Evolutionary conservation across 2,797 vertebrate genomes (phyloP).

Genomic region (Pempheris klunzingeri): DNA sequence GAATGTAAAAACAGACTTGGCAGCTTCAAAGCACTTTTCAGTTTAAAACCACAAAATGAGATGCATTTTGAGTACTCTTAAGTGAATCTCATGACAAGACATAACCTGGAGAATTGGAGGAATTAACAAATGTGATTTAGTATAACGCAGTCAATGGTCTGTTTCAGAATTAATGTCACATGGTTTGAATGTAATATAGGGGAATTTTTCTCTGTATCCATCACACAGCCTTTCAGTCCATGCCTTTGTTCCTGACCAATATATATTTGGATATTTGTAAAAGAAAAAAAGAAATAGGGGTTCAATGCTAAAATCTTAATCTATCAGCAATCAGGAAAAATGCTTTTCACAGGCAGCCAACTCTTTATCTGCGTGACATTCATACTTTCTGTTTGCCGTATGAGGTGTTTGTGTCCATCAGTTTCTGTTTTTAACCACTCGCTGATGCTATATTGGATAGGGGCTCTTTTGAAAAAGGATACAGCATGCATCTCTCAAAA

Average conservation of each 20-base stretch:
- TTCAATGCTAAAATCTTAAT: too few species aligned
- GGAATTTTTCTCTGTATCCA: slow-evolving; percentile 3
- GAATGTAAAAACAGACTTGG: slow-evolving; percentile 13
- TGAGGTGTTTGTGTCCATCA: not conserved
- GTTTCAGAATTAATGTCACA: slow-evolving; percentile 40
- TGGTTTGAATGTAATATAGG: slow-evolving; percentile 32
- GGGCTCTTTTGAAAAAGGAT: not conserved
- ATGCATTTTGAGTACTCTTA: slow-evolving; percentile 26
- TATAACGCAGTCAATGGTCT: slow-evolving; percentile 40
- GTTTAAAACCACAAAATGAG: slow-evolving; percentile 37
- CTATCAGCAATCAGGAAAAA: too few species aligned
- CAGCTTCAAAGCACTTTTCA: slow-evolving; percentile 22
- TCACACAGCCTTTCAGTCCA: not conserved
- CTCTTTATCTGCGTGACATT: not conserved
- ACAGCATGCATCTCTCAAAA: not conserved
- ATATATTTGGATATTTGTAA: slow-evolving; percentile 1
- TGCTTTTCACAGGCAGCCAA: not conserved
- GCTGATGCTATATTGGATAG: not conserved
- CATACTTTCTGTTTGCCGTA: not conserved
- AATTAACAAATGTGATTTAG: slow-evolving; percentile 56
- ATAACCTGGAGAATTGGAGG: slow-evolving; percentile 14
- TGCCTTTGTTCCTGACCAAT: not conserved
- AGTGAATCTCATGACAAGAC: slow-evolving; percentile 27
- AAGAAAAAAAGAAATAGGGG: not conserved
- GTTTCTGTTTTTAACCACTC: not conserved